phyloP scores from a whole-genome alignment of 1,140 invertebrate species.

The Cherax destructor region DNA sequence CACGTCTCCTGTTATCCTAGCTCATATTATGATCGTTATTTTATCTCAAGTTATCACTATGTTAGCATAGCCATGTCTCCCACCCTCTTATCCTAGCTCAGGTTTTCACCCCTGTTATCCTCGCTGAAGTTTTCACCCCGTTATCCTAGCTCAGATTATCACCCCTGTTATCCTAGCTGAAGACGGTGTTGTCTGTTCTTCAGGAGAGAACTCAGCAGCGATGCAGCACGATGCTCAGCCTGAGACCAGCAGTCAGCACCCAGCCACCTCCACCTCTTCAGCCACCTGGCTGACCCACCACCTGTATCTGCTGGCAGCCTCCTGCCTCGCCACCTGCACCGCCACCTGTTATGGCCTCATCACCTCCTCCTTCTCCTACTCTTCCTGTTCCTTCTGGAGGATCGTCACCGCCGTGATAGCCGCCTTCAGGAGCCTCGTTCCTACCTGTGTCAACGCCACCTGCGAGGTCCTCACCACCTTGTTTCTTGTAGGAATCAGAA shows the following conservation, averaged over 20 bases:
- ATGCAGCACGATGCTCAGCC: slow-evolving; percentile 43
- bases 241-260: slow-evolving; percentile 26
- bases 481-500: background rate
- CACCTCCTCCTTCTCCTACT: background rate
- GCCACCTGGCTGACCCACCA: background rate
- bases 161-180: background rate
- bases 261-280: background rate
- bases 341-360: background rate
- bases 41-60: background rate
- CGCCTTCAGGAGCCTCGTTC: background rate
- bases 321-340: slow-evolving; percentile 1
- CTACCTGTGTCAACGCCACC: background rate
- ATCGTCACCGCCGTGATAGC: background rate
- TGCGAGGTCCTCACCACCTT: background rate
- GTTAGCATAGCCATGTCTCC: background rate
- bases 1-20: background rate
- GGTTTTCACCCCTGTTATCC: background rate
- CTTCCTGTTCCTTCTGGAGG: background rate
- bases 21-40: background rate
- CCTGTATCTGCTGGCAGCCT: background rate
- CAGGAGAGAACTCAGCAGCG: slow-evolving; percentile 41
- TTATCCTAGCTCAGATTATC: background rate
- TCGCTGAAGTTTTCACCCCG: background rate
- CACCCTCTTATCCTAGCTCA: background rate
- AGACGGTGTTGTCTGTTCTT: background rate